These are phyloP conservation scores for Ceramica pisi DNA, from an alignment of 2,888 invertebrate species.

Conservation along the genomic window DNA sequence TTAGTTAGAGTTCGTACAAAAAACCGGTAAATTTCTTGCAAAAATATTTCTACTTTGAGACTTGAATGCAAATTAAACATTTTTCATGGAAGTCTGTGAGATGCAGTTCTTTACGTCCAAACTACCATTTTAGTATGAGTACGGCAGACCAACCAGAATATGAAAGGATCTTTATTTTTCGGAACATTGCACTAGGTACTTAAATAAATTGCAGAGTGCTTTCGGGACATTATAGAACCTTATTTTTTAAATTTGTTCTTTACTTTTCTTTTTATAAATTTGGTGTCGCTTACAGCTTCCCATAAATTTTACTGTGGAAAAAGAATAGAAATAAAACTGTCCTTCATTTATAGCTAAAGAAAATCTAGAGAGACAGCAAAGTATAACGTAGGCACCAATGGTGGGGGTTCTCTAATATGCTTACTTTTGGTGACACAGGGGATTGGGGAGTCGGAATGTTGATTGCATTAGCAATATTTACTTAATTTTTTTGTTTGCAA, in stretches of 20 bases:
- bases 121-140: slow-evolving; percentile 25
- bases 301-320: too few species aligned
- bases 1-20: neutral
- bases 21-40: neutral
- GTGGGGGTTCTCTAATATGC: too few species aligned
- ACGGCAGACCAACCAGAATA: neutral
- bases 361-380: too few species aligned
- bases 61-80: slow-evolving; percentile 32
- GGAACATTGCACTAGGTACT: slow-evolving; percentile 13
- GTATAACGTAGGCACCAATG: too few species aligned
- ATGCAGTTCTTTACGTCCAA: slow-evolving; percentile 8
- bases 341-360: too few species aligned
- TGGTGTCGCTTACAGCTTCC: too few species aligned
- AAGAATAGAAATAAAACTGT: too few species aligned
- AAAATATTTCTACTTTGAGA: slow-evolving; percentile 20
- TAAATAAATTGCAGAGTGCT: slow-evolving; percentile 34
- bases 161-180: slow-evolving; percentile 28
- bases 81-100: slow-evolving; percentile 17
- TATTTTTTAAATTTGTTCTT: slow-evolving; percentile 2
- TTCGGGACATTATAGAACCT: slow-evolving; percentile 4
- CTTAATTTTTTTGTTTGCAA: too few species aligned
- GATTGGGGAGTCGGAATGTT: too few species aligned
- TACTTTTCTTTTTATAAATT: neutral
- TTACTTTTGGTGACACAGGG: too few species aligned
- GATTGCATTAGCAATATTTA: too few species aligned